Evolutionary conservation across 2,797 vertebrate genomes (phyloP).

Genomic region (Gephyroberyx darwinii): DNA sequence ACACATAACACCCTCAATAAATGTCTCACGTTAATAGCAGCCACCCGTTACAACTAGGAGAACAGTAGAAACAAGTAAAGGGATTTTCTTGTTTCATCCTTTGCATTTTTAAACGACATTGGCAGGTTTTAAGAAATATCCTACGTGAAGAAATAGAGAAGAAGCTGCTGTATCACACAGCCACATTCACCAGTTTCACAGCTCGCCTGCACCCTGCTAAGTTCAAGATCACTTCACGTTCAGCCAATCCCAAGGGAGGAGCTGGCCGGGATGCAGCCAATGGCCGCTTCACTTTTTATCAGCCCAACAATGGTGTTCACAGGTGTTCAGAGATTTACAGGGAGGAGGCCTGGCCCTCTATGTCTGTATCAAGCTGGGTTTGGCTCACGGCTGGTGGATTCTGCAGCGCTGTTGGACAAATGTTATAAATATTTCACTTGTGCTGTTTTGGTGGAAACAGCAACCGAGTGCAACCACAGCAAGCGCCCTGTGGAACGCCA

Average conservation of each 20-base stretch:
- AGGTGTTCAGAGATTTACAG: constrained; percentile 6
- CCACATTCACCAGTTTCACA: not conserved
- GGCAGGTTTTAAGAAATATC: not conserved
- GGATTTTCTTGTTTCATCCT: not conserved
- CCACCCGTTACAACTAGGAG: constrained; percentile 31
- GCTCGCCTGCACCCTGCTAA: not conserved
- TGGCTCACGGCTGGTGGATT: not conserved
- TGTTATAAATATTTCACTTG: constrained; percentile 22
- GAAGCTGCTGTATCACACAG: not conserved
- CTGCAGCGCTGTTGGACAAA: constrained; percentile 1
- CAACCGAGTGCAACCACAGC: constrained; percentile 9
- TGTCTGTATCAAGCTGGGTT: constrained; percentile 9
- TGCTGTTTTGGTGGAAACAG: not conserved
- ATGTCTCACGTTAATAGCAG: constrained; percentile 33
- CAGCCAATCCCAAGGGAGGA: constrained; percentile 10
- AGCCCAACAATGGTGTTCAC: constrained; percentile 14
- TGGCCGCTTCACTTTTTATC: constrained; percentile 14
- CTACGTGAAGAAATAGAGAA: not conserved
- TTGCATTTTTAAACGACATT: not conserved
- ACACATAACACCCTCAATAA: constrained; percentile 50
- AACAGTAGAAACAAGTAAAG: not conserved
- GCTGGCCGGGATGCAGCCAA: constrained; percentile 16
- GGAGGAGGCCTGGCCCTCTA: not conserved
- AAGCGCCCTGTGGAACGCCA: constrained; percentile 9
- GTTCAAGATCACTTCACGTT: not conserved